Percentiles rank a stretch among this genome's conserved stretches.
Conservation (phyloP, 2,113 vertebrate species). For the Hemibagrus wyckioides region DNA sequence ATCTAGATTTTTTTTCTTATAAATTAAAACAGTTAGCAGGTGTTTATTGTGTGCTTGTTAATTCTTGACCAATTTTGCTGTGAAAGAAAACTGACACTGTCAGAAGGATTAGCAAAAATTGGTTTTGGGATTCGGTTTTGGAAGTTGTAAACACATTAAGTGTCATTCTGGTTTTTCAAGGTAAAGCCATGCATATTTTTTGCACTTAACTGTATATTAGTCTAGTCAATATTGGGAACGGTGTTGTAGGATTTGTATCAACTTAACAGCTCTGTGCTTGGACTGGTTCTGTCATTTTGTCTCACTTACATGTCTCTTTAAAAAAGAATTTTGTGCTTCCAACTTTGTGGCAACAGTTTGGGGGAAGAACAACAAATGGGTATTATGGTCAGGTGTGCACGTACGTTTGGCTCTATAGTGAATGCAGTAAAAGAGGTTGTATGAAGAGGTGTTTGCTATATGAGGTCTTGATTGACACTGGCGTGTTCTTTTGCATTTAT, state of each 20-base stretch:
- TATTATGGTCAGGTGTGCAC: neutral
- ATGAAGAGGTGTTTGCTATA: neutral
- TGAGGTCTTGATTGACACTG: neutral
- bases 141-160: neutral
- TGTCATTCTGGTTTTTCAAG: neutral
- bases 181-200: neutral
- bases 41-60: neutral
- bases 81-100: neutral
- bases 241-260: neutral
- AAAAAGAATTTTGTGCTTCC: neutral
- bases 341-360: neutral
- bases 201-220: neutral
- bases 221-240: neutral
- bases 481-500: neutral
- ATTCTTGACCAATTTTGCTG: neutral
- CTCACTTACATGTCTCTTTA: neutral
- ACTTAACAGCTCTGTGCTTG: neutral
- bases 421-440: neutral
- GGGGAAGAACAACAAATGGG: neutral
- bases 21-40: neutral
- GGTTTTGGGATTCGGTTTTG: too few relatives aligned
- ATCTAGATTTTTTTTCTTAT: neutral
- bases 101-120: neutral
- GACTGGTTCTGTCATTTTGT: neutral
- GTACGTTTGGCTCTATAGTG: neutral